A percentile compares a stretch with the other conserved stretches of the same genome.
Evolutionary conservation across 2,888 invertebrate genomes (phyloP).

Genomic region (Cheilosia scutellata): DNA sequence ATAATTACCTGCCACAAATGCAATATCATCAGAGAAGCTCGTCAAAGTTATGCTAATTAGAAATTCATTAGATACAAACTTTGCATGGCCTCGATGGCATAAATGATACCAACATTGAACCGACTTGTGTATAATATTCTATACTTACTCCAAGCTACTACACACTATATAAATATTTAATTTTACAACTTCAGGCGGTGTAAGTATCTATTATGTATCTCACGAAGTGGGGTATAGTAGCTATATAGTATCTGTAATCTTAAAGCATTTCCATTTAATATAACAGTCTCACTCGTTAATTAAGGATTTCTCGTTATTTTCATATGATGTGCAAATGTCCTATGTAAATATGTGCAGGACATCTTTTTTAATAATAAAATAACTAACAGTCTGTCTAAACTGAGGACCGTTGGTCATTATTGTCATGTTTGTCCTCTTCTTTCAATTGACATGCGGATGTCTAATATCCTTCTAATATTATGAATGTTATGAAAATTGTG

Average conservation of each 20-base stretch:
- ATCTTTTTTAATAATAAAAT: conserved; percentile 64
- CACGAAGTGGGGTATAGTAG: neutral
- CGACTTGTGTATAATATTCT: neutral
- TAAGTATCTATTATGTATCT: neutral
- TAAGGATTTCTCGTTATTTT: conserved; percentile 61
- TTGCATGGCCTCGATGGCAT: conserved; percentile 25
- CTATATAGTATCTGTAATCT: conserved; percentile 25
- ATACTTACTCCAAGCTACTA: neutral
- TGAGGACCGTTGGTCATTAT: conserved; percentile 42
- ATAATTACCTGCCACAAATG: conserved; percentile 69
- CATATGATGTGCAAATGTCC: conserved; percentile 50
- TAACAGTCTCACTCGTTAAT: conserved; percentile 34
- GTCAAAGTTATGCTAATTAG: conserved; percentile 66
- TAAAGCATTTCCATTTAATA: conserved; percentile 27
- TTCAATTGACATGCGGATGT: conserved; percentile 64
- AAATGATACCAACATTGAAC: conserved; percentile 15
- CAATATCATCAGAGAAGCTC: conserved; percentile 55
- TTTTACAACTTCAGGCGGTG: conserved; percentile 34
- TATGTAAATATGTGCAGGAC: conserved; percentile 49
- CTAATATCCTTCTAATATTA: conserved; percentile 32
- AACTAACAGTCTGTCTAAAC: conserved; percentile 21
- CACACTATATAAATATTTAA: conserved; percentile 38
- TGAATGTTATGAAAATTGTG: conserved; percentile 10
- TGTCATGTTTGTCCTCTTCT: conserved; percentile 54
- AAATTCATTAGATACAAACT: conserved; percentile 64